Base-by-base conservation (phyloP, 2,888 invertebrate genomes). In the Operophtera brumata region DNA sequence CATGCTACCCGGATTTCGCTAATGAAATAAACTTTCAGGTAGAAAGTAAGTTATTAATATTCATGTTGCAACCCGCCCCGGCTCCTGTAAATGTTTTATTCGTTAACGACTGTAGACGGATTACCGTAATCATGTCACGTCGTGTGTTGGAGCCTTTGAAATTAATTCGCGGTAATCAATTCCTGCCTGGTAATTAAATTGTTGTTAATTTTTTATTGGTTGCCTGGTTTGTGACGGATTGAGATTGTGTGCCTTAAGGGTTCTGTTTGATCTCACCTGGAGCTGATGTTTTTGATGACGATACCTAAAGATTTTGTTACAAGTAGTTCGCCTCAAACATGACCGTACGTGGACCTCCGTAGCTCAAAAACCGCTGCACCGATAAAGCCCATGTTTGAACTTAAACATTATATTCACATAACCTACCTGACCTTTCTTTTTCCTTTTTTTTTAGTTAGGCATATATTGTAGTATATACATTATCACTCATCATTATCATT, bases 81-180 rank as follows among this genome's bases (percentile, higher is more conserved):
- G 77, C 75, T 80, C 85, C 80, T 84, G 86, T 88, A 86, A 88
- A 89, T 89, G 87, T 89, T 89, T 88, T 85, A 88, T 89, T 82
- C 86, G 89, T 83, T 89, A 89, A 88, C 89, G 87, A 87, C 84
- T 79, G 76, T 69, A 66, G 52, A 70, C 56, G 82, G 82, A 86
- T 88, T 87, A 86, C 74, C 78, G 85, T 81, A 87, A 87, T 86
- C 86, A 80, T 84, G 86, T 86, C 89, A 88, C 87, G 86, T 86
- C 74, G 84, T 85, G 75, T 83, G 82, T 78, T 74, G 70, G 71
- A 77, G 73, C 75, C 75, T 79, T 68, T 71, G 75, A 80, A 80
- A 88, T 87, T 87, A 86, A 86, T 85, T 80, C 70, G 69, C 65
- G 71, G 76, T 83, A 82, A 86, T 87, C 84, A 86, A 85, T 86